These are phyloP conservation scores for Sympetrum striolatum DNA, from an alignment of 2,888 invertebrate species.

Conservation along the genomic window DNA sequence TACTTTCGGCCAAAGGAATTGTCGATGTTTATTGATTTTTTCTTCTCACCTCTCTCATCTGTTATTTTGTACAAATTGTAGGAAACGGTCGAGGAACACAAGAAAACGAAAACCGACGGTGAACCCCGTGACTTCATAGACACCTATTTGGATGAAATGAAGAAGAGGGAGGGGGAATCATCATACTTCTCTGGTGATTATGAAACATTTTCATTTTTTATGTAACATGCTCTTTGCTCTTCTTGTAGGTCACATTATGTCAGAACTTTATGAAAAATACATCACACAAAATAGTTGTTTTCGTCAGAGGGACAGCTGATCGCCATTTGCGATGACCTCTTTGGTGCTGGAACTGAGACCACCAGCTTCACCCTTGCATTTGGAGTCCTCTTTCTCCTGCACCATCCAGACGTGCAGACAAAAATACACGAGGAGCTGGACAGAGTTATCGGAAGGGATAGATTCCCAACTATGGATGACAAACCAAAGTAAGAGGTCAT, in stretches of 20 bases:
- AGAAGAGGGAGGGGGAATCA: neutral
- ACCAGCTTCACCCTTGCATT: neutral
- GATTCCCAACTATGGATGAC: neutral
- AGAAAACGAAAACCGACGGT: neutral
- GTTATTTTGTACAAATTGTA: neutral
- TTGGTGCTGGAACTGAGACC: neutral
- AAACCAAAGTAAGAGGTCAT: neutral
- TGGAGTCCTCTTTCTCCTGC: neutral
- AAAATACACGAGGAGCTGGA: conserved; percentile 6
- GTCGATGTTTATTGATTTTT: no score
- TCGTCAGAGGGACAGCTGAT: neutral
- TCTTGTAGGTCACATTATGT: no score
- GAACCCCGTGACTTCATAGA: conserved; percentile 22
- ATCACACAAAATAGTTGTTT: neutral
- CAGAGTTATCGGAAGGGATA: neutral
- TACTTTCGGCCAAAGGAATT: no score
- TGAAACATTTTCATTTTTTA: neutral
- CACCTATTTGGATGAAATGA: conserved; percentile 7
- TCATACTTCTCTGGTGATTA: neutral
- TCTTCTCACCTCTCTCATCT: no score
- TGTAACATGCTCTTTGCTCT: no score
- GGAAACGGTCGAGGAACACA: neutral
- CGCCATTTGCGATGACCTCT: neutral
- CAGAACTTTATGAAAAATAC: no score
- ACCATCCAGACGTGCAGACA: neutral